Percentiles rank a stretch among this genome's conserved stretches.
phyloP scores from a whole-genome alignment of 2,797 vertebrate species.

The Furcifer pardalis region DNA sequence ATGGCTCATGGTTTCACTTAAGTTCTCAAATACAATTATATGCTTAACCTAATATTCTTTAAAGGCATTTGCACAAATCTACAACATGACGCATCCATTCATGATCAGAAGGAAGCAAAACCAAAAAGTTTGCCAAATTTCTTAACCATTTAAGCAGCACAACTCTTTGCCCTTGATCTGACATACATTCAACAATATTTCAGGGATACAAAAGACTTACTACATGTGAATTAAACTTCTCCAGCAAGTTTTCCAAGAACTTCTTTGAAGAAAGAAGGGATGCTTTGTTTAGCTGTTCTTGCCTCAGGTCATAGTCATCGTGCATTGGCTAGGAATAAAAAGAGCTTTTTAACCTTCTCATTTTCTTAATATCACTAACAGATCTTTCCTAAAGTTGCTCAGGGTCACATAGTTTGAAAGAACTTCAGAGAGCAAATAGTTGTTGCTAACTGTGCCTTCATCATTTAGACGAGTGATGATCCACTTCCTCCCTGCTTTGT shows the following conservation, averaged over 20 bases:
- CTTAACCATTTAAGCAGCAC: background rate
- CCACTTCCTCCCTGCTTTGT: background rate
- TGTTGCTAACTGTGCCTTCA: background rate
- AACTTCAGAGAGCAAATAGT: background rate
- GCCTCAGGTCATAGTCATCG: conserved; percentile 97
- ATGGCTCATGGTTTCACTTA: background rate
- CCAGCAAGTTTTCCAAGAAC: conserved; percentile 98
- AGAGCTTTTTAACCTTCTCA: conserved; percentile 15
- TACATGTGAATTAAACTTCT: conserved; percentile 98
- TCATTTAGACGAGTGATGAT: background rate
- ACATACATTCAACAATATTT: background rate
- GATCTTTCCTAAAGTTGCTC: background rate
- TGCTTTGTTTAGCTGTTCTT: conserved; percentile 98
- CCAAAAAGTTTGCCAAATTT: background rate
- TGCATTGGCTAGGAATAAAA: conserved; percentile 91
- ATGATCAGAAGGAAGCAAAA: background rate
- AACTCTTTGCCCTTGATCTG: no score
- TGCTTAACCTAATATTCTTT: background rate
- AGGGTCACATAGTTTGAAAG: background rate
- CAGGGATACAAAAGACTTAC: conserved; percentile 74
- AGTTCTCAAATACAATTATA: background rate
- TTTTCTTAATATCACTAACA: no score
- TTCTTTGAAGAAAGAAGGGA: conserved; percentile 98
- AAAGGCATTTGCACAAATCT: background rate
- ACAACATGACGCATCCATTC: background rate